A percentile compares a stretch with the other conserved stretches of the same genome.
These are phyloP conservation scores for Lanistes nyassanus DNA, from an alignment of 1,140 invertebrate species.

Conservation along the genomic window DNA sequence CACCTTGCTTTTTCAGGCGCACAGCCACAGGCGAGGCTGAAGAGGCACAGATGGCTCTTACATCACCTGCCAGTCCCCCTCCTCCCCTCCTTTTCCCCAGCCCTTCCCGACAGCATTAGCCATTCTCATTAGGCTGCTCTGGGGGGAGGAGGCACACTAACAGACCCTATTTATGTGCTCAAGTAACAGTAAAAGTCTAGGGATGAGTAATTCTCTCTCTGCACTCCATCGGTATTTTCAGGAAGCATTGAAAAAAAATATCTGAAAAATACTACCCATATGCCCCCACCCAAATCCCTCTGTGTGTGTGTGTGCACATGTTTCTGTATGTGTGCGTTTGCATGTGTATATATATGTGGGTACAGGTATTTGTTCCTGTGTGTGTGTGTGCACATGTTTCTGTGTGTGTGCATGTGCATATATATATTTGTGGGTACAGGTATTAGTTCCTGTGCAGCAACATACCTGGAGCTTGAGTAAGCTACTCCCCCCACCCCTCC, in stretches of 20 bases:
- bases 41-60: background rate
- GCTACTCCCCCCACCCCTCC: too few species aligned
- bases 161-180: too few species aligned
- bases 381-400: background rate
- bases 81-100: background rate
- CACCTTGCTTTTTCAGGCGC: background rate
- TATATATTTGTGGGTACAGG: background rate
- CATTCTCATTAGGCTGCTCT: too few species aligned
- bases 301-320: conserved; percentile 6
- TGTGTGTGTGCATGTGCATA: background rate
- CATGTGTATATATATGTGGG: background rate
- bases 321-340: background rate
- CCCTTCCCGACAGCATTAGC: background rate
- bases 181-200: too few species aligned
- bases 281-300: background rate
- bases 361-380: background rate
- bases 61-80: background rate
- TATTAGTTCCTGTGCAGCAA: background rate
- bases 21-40: background rate
- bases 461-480: too few species aligned
- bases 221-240: too few species aligned
- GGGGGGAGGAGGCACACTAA: too few species aligned
- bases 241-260: too few species aligned
- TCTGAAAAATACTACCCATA: too few species aligned
- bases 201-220: too few species aligned